Percentiles rank a stretch among this genome's conserved stretches.
These are phyloP conservation scores for Eupithecia pulchellata DNA, from an alignment of 2,888 invertebrate genomes.

Conservation along the genomic window DNA sequence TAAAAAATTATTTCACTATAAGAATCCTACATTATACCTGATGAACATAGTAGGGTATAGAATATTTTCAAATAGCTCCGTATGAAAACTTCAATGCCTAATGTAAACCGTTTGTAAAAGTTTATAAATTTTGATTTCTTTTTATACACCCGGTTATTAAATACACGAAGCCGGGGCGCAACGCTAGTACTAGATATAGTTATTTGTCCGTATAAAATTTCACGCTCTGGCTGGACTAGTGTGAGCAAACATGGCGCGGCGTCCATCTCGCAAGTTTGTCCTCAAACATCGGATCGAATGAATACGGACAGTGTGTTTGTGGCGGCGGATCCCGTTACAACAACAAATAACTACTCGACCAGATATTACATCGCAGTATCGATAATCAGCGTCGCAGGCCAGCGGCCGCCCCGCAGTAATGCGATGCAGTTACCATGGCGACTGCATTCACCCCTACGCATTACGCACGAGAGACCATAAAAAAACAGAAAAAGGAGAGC, in stretches of 20 bases:
- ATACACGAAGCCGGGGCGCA: too few relatives aligned
- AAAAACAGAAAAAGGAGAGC: constrained; percentile 75
- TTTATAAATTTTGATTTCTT: too few relatives aligned
- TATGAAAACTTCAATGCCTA: too few relatives aligned
- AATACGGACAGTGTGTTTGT: constrained; percentile 81
- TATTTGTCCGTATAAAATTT: constrained; percentile 68
- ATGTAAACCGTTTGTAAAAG: too few relatives aligned
- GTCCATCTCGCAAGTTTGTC: constrained; percentile 80
- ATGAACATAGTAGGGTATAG: too few relatives aligned
- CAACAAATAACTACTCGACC: constrained; percentile 67
- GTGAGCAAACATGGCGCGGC: constrained; percentile 71
- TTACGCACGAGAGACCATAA: constrained; percentile 77
- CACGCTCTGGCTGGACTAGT: constrained; percentile 63
- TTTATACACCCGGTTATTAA: too few relatives aligned
- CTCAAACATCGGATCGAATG: constrained; percentile 79
- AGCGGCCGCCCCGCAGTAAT: constrained; percentile 63
- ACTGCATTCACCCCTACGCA: constrained; percentile 74
- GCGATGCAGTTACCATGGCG: constrained; percentile 79
- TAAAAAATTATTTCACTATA: too few relatives aligned
- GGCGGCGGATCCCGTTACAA: constrained; percentile 75
- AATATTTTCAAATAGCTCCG: too few relatives aligned
- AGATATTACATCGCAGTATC: constrained; percentile 43
- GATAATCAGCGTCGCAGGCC: constrained; percentile 33
- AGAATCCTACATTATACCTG: too few relatives aligned
- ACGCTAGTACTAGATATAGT: constrained; percentile 32